Evolutionary conservation across 2,113 vertebrate species (phyloP), one percentile per base, ranked within the genome.

Genomic region (Ctenodactylus gundi): DNA sequence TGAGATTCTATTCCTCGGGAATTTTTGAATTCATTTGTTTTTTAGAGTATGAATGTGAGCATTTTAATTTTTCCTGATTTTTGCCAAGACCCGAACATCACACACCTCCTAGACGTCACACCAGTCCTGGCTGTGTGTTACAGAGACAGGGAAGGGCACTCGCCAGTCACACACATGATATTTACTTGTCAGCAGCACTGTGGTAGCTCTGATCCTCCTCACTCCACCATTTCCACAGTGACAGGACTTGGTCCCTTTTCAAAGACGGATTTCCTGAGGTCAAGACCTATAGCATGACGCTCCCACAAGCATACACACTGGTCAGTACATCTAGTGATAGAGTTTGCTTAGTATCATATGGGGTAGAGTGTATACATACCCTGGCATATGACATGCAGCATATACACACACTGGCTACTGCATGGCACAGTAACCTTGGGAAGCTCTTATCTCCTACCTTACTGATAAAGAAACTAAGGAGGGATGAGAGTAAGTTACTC

Each of bases 291-390:
- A n/a, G 23, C 46, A 53, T 17, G 51, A 10, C 3, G 57, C 7
- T 25, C 39, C 21, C 23, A 4, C 13, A 4, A 58, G 60, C 7
- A 25, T 5, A 17, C 51, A 46, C 25, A 80, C 27, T 39, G 13
- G 4, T 0, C 1, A 25, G 10, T 31, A 55, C 3, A 10, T 1
- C 0, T 11, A 49, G 36, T 23, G 53, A 44, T 1, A 8, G 0
- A 4, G 13, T 46, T 9, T 44, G 46, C 31, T 39, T 46, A 46
- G 57, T 49, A 12, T 10, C 58, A 44, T 25, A 23, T 29, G 20
- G 78, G 53, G 25, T 23, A 25, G 29, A 44, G 31, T 44, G 41
- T 83, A 20, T 13, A 14, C 3, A 18, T 9, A 21, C 13, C 34
- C 6, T 18, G 27, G 31, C 17, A 73, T 1, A 1, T n/a, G n/a